Conservation (phyloP, 2,113 vertebrate genomes). For the Taurulus bubalis region DNA sequence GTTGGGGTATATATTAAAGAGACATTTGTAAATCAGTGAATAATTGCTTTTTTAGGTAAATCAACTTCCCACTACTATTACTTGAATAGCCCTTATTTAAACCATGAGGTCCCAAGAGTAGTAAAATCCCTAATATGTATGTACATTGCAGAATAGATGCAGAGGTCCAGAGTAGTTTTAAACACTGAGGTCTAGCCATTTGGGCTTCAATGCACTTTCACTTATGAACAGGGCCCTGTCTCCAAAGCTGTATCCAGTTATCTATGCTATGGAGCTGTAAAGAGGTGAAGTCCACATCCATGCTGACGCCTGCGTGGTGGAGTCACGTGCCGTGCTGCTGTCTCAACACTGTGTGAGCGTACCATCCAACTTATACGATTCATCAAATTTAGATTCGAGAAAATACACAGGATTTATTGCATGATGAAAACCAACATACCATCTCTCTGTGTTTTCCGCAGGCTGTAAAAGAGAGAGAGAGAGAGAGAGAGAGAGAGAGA, state of each 20-base stretch:
- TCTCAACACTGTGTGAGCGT: neutral
- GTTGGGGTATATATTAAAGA: neutral
- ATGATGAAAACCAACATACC: slow-evolving; percentile 69
- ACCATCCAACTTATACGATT: neutral
- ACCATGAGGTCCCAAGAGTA: no score
- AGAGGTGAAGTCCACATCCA: slow-evolving; percentile 23
- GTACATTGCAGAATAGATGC: no score
- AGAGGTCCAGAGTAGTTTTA: no score
- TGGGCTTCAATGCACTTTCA: no score
- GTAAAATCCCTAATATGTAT: no score
- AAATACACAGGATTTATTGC: neutral
- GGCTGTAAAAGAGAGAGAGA: slow-evolving; percentile 61
- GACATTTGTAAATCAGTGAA: no score
- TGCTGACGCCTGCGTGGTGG: neutral
- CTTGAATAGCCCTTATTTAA: no score
- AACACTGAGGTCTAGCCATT: no score
- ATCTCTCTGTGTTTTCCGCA: slow-evolving; percentile 38
- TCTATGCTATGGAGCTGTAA: slow-evolving; percentile 27
- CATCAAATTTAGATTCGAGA: neutral
- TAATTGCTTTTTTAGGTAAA: no score
- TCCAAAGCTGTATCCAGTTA: no score
- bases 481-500: slow-evolving; percentile 31
- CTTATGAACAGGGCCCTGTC: no score
- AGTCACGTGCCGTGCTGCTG: neutral
- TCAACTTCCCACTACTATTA: no score